phyloP scores from a whole-genome alignment of 2,797 vertebrate species.

The Centroberyx gerrardi region DNA sequence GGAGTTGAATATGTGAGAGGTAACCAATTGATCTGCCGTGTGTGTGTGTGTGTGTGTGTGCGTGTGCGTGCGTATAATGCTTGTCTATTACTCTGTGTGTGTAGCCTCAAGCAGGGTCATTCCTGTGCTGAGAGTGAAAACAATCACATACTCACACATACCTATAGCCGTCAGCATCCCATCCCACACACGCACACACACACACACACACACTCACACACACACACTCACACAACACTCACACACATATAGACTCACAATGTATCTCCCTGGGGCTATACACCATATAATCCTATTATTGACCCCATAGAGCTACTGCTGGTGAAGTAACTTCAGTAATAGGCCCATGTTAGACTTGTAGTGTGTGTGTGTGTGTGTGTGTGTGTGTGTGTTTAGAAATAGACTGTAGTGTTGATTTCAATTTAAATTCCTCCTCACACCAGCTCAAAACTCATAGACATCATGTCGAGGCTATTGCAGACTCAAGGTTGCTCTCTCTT shows the following conservation, averaged over 20 bases:
- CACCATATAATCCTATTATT: not conserved
- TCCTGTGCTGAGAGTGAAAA: not conserved
- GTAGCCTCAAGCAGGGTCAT: conserved; percentile 7
- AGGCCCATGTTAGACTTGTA: no score
- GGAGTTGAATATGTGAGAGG: not conserved
- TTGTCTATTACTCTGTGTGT: conserved; percentile 1
- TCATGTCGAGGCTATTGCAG: no score
- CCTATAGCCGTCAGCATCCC: not conserved
- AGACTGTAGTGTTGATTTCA: no score
- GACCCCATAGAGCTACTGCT: not conserved
- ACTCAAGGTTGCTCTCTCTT: no score
- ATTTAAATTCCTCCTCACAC: no score
- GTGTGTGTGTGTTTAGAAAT: not conserved
- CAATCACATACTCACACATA: conserved; percentile 15
- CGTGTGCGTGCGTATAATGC: conserved; percentile 6
- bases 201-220: conserved; percentile 8
- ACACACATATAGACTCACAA: not conserved
- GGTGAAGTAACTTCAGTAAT: not conserved
- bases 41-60: conserved; percentile 8
- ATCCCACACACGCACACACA: not conserved
- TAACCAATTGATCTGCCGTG: not conserved
- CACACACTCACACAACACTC: not conserved
- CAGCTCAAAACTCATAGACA: no score
- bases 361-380: not conserved
- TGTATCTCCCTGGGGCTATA: not conserved